These are phyloP conservation scores for Macropus fuliginosus DNA, from an alignment of 2,797 vertebrate species.

Conservation along the genomic window DNA sequence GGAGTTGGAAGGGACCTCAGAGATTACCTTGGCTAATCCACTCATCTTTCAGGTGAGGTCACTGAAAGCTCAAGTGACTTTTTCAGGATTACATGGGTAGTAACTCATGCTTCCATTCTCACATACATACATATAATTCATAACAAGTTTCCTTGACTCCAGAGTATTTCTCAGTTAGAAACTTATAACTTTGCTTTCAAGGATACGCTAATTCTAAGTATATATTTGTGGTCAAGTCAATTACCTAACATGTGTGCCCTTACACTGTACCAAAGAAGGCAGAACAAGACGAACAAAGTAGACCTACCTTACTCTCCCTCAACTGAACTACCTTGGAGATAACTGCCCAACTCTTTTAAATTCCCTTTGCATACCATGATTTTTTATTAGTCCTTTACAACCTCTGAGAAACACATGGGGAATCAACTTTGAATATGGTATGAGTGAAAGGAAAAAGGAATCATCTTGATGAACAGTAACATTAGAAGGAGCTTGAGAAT, in stretches of 20 bases:
- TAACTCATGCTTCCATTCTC: background rate
- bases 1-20: background rate
- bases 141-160: background rate
- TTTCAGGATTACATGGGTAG: background rate
- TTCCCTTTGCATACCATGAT: background rate
- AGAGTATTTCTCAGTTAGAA: background rate
- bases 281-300: background rate
- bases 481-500: background rate
- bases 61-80: background rate
- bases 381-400: background rate
- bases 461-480: background rate
- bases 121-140: background rate
- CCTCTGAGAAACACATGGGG: background rate
- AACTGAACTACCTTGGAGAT: background rate
- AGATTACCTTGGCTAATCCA: background rate
- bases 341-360: background rate
- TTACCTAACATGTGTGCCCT: background rate
- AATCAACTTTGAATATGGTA: background rate
- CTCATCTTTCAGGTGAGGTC: background rate
- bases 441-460: background rate
- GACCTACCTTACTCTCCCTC: background rate
- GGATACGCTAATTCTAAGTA: background rate
- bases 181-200: background rate
- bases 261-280: background rate
- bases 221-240: background rate